Base-by-base conservation (phyloP, 2,113 vertebrate genomes). In the Seriola dumerili region DNA sequence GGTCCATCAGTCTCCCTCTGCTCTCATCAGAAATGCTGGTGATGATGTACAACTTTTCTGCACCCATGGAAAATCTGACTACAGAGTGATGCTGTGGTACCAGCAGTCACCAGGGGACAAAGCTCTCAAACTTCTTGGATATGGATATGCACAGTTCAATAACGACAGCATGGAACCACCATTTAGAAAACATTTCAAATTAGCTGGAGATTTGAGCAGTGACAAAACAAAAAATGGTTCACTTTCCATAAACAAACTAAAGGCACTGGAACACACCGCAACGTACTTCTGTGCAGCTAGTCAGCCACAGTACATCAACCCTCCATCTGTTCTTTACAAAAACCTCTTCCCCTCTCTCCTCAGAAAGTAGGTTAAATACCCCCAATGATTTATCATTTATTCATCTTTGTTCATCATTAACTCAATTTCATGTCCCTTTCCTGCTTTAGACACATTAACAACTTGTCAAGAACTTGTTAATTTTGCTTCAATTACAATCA, bases 81-180 rank as follows among this genome's bases (percentile, higher is more conserved):
- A 67, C 62, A 80, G 73, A 9, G 21, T 76, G 52, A 92, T 93
- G 72, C 74, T 91, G 50, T 92, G 92, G 92, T 93, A 92, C 87
- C 88, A 86, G 61, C 38, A n/a, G 34, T 5, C 19, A 6, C 48
- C 16, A 0, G 57, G 68, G 52, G 64, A 87, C 44, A 48, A 1
- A 0, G 69, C 78, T 17, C 50, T 88, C 40, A 76, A 69, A 42
- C 80, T 84, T 0, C 10, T 88, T 4, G 75, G 75, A 75, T 67
- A 59, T 9, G n/a, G 21, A 77, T 72, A 65, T 14, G 5, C 0
- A 46, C 5, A 23, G 7, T 66, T 17, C 11, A 58, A 58, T 0
- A 14, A 66, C 4, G 36, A 62, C 48, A 83, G 29, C n/a, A 50
- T 78, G 6, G 80, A 90, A 21, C 21, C 57, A 23, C 2, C 34